These are phyloP conservation scores for Campaea margaritaria DNA, from an alignment of 2,888 invertebrate genomes.

Conservation along the genomic window DNA sequence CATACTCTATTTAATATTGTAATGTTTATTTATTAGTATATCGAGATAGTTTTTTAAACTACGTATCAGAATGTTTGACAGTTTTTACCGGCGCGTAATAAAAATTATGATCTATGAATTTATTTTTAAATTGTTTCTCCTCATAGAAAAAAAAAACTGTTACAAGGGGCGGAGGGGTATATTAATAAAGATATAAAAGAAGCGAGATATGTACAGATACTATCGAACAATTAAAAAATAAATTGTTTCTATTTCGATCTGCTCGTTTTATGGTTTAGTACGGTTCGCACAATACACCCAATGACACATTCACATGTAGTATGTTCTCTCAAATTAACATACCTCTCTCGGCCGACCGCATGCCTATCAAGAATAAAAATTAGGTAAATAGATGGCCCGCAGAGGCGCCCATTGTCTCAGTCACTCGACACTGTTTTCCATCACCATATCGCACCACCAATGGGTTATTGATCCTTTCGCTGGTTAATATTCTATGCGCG, in stretches of 20 bases:
- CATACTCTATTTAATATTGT: slow-evolving; percentile 4
- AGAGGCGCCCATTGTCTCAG: slow-evolving; percentile 13
- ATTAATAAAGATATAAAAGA: not conserved
- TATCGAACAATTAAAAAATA: no score
- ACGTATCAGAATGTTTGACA: slow-evolving; percentile 40
- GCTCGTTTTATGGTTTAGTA: no score
- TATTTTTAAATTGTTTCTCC: slow-evolving; percentile 26
- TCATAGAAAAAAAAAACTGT: not conserved
- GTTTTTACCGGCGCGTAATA: slow-evolving; percentile 35
- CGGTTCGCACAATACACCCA: no score
- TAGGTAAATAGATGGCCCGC: not conserved
- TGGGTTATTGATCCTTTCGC: slow-evolving; percentile 69
- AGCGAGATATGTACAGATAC: not conserved
- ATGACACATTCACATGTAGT: no score
- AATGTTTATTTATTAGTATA: slow-evolving; percentile 19
- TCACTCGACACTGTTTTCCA: slow-evolving; percentile 61
- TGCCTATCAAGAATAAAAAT: not conserved
- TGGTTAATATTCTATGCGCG: slow-evolving; percentile 67
- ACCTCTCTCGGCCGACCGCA: not conserved
- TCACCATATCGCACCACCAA: slow-evolving; percentile 34
- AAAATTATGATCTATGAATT: slow-evolving; percentile 29
- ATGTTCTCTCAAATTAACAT: no score
- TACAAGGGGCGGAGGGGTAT: not conserved
- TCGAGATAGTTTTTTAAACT: slow-evolving; percentile 23
- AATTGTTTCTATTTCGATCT: no score